These are phyloP conservation scores for Willisornis vidua DNA, from an alignment of 2,113 vertebrate genomes.

Conservation along the genomic window DNA sequence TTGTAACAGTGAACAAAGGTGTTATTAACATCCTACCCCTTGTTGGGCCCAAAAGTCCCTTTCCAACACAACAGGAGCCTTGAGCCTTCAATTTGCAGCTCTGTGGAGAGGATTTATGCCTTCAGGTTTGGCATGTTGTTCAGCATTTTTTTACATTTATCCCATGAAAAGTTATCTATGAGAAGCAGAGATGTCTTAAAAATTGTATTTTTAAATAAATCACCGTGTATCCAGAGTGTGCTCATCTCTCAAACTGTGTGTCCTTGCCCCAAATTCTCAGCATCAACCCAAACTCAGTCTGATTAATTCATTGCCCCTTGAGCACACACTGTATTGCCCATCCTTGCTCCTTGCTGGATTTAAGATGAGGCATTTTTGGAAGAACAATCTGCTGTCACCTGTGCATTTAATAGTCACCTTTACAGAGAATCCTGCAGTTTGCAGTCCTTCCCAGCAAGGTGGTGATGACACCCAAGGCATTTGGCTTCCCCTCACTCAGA, in stretches of 20 bases:
- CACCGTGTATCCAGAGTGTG: rapidly evolving
- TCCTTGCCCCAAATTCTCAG: not conserved
- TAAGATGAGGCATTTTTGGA: not conserved
- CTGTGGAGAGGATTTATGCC: not conserved
- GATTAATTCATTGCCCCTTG: not conserved
- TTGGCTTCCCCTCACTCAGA: not conserved
- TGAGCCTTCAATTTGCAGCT: conserved; percentile 22
- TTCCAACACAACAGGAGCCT: conserved; percentile 23
- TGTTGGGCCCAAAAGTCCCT: not conserved
- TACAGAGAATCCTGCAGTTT: not conserved
- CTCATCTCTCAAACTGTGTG: not conserved
- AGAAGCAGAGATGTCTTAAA: not conserved
- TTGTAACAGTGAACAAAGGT: conserved; percentile 23
- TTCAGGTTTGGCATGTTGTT: not conserved
- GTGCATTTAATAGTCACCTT: not conserved
- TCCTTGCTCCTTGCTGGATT: not conserved
- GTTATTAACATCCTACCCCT: conserved; percentile 40
- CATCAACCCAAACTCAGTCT: not conserved
- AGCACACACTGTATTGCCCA: rapidly evolving
- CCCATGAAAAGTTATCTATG: not conserved
- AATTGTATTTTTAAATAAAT: not conserved
- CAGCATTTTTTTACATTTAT: not conserved
- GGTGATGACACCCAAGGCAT: not conserved
- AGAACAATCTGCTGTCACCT: not conserved
- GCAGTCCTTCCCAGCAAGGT: not conserved